Base-by-base conservation (phyloP, 2,888 invertebrate genomes). In the Sminthurinus aureus region DNA sequence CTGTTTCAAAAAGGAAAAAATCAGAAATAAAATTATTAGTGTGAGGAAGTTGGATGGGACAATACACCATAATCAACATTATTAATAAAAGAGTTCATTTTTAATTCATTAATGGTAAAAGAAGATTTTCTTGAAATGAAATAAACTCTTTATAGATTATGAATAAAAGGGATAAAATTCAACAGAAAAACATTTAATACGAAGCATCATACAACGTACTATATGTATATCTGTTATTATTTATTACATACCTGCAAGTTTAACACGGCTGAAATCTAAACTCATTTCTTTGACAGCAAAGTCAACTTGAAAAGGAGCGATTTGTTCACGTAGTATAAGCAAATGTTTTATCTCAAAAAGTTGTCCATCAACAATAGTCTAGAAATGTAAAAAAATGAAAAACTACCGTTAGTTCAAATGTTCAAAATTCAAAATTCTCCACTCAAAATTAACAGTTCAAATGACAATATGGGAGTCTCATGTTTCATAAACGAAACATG, bases 321-420 rank as follows among this genome's bases (percentile, higher is more conserved):
- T 99, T 91, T 99, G 99, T 90, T 99, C 99, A 26, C 99, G 91
- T 0, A 99, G 92, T 84, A 99, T 99, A 3, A 99, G 92, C 84
- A 99, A 91, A 91, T 99, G 99, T 90, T 99, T 99, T 73, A 99
- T 97, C 91, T 98, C 95, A 91, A 99, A 99, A n/a, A 99, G 92
- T 90, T 96, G 94, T 0, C 96, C 98, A 91, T 99, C 98, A n/a
- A 98, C 92, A n/a, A 92, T 91, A 0, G 94, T 94, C 91, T 95
- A 86, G 83, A 91, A 90, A 84, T 50, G 50, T 51, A 11, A 50
- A 69, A 79, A 79, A 26, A 20, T 64, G 22, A 24, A 73, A 24
- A 69, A 69, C 15, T 58, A 8, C 52, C 52, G 58, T 58, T 58
- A 15, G 38, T 58, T 58, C 13, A 58, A 58, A 6, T 58, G 58